Percentiles rank a stretch among this genome's conserved stretches.
These are phyloP conservation scores for Stomatorhinus walkeri DNA, from an alignment of 2,797 vertebrate genomes.

Conservation along the genomic window DNA sequence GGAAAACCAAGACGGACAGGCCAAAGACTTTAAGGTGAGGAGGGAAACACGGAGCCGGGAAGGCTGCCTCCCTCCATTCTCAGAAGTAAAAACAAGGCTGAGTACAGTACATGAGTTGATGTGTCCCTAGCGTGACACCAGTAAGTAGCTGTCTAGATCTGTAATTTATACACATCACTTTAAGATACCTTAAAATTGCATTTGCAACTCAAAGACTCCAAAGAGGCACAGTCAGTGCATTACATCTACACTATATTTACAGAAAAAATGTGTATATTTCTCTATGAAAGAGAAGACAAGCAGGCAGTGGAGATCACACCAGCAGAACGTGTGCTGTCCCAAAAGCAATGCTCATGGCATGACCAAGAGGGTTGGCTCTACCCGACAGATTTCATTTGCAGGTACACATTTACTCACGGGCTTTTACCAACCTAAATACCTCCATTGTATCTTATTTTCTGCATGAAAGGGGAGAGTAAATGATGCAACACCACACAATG, in stretches of 20 bases:
- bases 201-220: constrained; percentile 20
- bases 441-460: background rate
- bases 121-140: constrained; percentile 16
- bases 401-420: constrained; percentile 9
- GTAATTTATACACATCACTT: constrained; percentile 21
- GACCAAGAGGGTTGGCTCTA: background rate
- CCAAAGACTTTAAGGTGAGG: background rate
- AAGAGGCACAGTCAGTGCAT: constrained; percentile 23
- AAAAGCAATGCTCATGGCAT: background rate
- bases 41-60: background rate
- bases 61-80: background rate
- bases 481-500: background rate
- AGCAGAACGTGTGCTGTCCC: background rate
- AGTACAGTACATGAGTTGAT: constrained; percentile 13
- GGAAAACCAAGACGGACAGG: background rate
- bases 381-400: background rate
- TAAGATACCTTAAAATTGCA: constrained; percentile 37
- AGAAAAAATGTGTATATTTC: constrained; percentile 30
- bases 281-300: constrained; percentile 18
- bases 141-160: constrained; percentile 21
- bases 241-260: constrained; percentile 31
- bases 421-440: background rate
- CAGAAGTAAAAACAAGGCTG: background rate
- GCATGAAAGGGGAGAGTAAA: background rate
- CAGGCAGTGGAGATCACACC: background rate